Evolutionary conservation across 2,888 invertebrate genomes (phyloP), one percentile per base, ranked within the genome.

Genomic region (Prenolepis imparis): DNA sequence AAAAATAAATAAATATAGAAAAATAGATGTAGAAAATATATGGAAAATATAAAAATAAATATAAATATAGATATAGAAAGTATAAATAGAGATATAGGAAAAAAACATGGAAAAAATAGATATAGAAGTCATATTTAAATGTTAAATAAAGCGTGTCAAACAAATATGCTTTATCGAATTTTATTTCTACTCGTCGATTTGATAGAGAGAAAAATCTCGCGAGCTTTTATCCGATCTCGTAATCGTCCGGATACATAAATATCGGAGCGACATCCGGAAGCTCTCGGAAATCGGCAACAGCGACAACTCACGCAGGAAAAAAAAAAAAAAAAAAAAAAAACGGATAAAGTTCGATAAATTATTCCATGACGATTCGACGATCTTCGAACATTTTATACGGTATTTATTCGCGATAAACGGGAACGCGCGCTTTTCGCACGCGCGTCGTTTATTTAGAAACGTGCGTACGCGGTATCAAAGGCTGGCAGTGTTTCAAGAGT

Each of bases 401-500:
- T 18, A 48, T 48, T 44, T 48, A n/a, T 48, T 18, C 11, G 12
- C 66, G 66, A 75, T 57, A 24, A 67, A 78, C 74, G 74, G 32
- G 83, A n/a, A n/a, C 32, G 61, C 11, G 52, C 52, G 57, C 74
- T 63, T 44, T 82, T 81, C 52, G n/a, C 82, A 57, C 83, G 66
- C 61, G 18, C 81, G 28, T 36, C 70, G 82, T 89, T 87, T 87
- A 84, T 89, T 89, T 87, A 84, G 82, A 44, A 77, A 82, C 67
- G 63, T 59, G 84, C 77, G 78, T 75, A 85, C 66, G 86, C 74
- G 82, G 78, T 90, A 82, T 90, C 90, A 88, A 88, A 89, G 84
- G 87, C 88, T 92, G 93, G 92, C 93, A 91, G 74, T 84, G 90
- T 89, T 88, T 92, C 93, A 92, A 92, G 63, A 84, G 87, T 89